Evolutionary conservation across 2,888 invertebrate genomes (phyloP).

Genomic region (Tetropium fuscum): DNA sequence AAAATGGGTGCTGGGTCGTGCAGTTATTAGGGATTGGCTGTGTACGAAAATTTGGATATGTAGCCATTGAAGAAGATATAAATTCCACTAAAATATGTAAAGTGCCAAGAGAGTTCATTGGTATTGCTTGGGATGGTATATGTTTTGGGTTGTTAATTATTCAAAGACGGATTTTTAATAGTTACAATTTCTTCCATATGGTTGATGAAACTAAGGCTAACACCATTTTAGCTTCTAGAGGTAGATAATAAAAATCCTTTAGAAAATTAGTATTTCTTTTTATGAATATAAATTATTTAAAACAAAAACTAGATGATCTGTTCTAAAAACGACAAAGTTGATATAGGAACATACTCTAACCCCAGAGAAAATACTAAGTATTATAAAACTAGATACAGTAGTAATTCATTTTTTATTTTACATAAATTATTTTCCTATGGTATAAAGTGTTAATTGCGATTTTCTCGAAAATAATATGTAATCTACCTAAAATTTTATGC

Average conservation of each 20-base stretch:
- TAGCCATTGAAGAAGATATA: conserved; percentile 42
- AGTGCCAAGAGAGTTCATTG: conserved; percentile 85
- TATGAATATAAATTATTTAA: not conserved
- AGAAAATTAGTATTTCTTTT: conserved; percentile 1
- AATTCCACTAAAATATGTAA: conserved; percentile 66
- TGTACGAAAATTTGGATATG: conserved; percentile 76
- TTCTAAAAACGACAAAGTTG: too few species aligned
- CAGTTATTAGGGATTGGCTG: conserved; percentile 95
- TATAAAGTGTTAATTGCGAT: too few species aligned
- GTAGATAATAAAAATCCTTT: conserved; percentile 40
- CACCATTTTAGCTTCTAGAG: conserved; percentile 91
- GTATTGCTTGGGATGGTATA: conserved; percentile 94
- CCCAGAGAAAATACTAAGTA: too few species aligned
- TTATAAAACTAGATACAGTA: too few species aligned
- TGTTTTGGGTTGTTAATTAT: conserved; percentile 95
- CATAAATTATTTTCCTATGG: too few species aligned
- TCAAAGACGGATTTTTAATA: conserved; percentile 92
- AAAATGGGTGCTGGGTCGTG: conserved; percentile 74
- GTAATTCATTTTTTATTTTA: too few species aligned
- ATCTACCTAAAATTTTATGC: too few species aligned
- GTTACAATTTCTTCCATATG: conserved; percentile 97
- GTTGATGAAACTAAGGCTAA: conserved; percentile 96
- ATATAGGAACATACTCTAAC: too few species aligned
- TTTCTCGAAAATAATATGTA: too few species aligned
- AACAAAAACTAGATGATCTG: too few species aligned